Evolutionary conservation across 2,888 invertebrate genomes (phyloP).

Genomic region (Bombyx huttoni): DNA sequence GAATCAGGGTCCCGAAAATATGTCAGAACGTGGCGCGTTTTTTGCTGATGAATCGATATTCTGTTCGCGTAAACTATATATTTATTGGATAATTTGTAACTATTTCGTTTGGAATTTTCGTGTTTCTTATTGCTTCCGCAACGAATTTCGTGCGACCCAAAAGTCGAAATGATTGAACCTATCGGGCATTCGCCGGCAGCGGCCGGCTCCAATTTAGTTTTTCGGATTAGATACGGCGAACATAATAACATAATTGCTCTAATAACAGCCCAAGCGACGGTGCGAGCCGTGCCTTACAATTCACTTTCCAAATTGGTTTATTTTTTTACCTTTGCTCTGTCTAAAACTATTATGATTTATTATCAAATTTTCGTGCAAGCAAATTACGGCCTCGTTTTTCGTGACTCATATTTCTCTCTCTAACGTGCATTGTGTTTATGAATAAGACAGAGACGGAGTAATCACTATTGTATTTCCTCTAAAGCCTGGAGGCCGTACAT

Average conservation of each 20-base stretch:
- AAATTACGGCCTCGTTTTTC: conserved; percentile 62
- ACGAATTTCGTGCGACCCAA: conserved; percentile 71
- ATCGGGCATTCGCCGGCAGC: conserved; percentile 68
- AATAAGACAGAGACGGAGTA: conserved; percentile 39
- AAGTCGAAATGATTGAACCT: conserved; percentile 66
- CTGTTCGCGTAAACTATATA: conserved; percentile 33
- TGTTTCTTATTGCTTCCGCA: conserved; percentile 72
- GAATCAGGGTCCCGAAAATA: conserved; percentile 45
- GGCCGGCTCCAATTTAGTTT: conserved; percentile 70
- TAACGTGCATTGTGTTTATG: conserved; percentile 17
- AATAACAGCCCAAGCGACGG: conserved; percentile 60
- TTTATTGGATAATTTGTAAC: conserved; percentile 53
- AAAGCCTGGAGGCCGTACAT: conserved; percentile 48
- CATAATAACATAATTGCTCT: conserved; percentile 73
- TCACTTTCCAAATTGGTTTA: conserved; percentile 73
- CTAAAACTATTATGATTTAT: conserved; percentile 73
- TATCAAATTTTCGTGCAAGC: conserved; percentile 70
- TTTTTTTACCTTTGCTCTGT: conserved; percentile 63
- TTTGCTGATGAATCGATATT: conserved; percentile 32
- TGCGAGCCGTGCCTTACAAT: conserved; percentile 66
- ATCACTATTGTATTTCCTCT: conserved; percentile 50
- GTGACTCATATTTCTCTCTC: conserved; percentile 49
- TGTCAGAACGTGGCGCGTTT: conserved; percentile 20
- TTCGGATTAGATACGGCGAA: conserved; percentile 71
- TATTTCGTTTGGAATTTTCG: conserved; percentile 54